Base-by-base conservation (phyloP, 2,888 invertebrate genomes). In the Nymphalis urticae region DNA sequence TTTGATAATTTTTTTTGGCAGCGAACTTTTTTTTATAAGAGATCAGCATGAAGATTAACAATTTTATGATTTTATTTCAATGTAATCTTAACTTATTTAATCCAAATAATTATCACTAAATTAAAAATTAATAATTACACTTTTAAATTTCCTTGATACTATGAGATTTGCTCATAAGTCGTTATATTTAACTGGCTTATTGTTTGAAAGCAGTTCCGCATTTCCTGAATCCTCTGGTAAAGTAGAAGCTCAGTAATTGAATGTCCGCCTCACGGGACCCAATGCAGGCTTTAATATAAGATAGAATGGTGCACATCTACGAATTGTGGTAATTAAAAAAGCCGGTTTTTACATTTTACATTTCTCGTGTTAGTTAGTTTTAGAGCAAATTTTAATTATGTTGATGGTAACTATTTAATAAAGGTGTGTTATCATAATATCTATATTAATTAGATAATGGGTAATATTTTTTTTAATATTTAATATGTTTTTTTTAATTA, bases 211-310 rank as follows among this genome's bases (percentile, higher is more conserved):
- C 36, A 27, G 32, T 56, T 36, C 36, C 13, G 58, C 58, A 58
- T 58, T 58, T 42, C 61, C 61, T 48, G 61, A 53, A 66, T 61
- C 61, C 66, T 36, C 51, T 60, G 48, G 53, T 48, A 54, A 60
- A 66, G 66, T 67, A 36, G 10, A n/a, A 58, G 56, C 66, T 48
- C 62, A 36, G 36, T 67, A 67, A 67, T 67, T 66, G 66, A 66
- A 66, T 62, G 62, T 42, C 62, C 48, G 62, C 62, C 66, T 62
- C 66, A 54, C 66, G 54, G 62, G 62, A 56, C 42, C 54, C 48
- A 56, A 62, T 48, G 62, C 54, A 62, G 66, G 62, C 66, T 61
- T 51, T 61, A 66, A 60, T 66, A 58, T 42, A 58, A 36, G 36
- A 58, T 36, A 13, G 5, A 32, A 56, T 42, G 19, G 42, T 9